Evolutionary conservation across 2,797 vertebrate species (phyloP).

Genomic region (Psittacula echo): DNA sequence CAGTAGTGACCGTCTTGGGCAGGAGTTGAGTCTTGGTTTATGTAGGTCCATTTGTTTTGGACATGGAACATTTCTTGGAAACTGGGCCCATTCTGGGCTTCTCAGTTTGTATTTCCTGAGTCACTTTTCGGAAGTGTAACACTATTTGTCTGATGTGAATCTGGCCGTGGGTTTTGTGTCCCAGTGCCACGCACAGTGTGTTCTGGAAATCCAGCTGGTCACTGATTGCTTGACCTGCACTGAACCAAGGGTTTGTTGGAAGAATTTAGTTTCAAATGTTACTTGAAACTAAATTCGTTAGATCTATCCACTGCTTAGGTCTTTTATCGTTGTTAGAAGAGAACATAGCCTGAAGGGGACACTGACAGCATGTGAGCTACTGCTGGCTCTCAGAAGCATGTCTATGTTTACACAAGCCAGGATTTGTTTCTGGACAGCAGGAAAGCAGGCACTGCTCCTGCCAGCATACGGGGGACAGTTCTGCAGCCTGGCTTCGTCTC

Average conservation of each 20-base stretch:
- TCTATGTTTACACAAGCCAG: not conserved
- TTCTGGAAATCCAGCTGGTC: not conserved
- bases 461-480: fast-evolving
- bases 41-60: not conserved
- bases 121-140: not conserved
- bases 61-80: not conserved
- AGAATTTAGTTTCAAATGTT: not conserved
- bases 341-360: not conserved
- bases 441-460: not conserved
- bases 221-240: not conserved
- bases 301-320: not conserved
- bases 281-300: not conserved
- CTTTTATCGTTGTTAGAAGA: not conserved
- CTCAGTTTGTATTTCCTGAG: not conserved
- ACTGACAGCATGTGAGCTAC: not conserved
- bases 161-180: fast-evolving
- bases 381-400: not conserved
- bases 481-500: not conserved
- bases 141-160: not conserved
- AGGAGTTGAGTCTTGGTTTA: not conserved
- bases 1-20: not conserved
- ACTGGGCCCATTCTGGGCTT: not conserved
- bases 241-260: not conserved
- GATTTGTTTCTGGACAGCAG: not conserved
- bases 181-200: fast-evolving